These are phyloP conservation scores for Campylomormyrus numenius DNA, from an alignment of 2,113 vertebrate genomes.

Conservation along the genomic window DNA sequence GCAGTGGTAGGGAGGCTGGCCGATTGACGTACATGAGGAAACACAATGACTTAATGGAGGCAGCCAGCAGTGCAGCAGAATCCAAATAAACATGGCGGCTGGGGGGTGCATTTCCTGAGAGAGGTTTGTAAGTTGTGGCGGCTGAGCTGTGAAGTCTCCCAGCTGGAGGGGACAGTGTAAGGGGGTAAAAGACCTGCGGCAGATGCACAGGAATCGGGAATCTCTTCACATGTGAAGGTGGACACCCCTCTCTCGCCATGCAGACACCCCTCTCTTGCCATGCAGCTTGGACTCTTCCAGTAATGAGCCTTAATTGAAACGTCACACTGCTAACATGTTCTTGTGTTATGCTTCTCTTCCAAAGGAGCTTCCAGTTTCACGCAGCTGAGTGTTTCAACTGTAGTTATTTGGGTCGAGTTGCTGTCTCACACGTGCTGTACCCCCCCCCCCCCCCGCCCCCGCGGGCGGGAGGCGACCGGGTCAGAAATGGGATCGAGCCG, in stretches of 20 bases:
- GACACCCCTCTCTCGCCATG: background rate
- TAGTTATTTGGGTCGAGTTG: background rate
- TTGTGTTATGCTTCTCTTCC: background rate
- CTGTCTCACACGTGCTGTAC: background rate
- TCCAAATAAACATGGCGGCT: background rate
- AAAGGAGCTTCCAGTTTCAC: background rate
- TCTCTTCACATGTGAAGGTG: constrained; percentile 34
- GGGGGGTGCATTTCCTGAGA: constrained; percentile 25
- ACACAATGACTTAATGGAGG: constrained; percentile 21
- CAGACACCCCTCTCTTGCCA: background rate
- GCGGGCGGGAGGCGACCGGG: too few relatives aligned
- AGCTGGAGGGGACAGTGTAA: background rate
- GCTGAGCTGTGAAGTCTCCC: constrained; percentile 27
- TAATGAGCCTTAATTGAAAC: background rate
- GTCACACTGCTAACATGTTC: background rate
- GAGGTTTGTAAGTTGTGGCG: constrained; percentile 46
- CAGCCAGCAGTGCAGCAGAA: background rate
- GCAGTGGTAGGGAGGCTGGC: background rate
- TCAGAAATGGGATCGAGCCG: too few relatives aligned
- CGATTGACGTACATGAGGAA: constrained; percentile 12
- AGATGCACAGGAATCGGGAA: constrained; percentile 4
- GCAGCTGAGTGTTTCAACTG: background rate
- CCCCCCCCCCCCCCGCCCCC: too few relatives aligned
- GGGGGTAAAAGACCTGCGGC: background rate
- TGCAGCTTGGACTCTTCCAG: background rate